Evolutionary conservation across 2,888 invertebrate species (phyloP).

Genomic region (Schrankia costaestrigalis): DNA sequence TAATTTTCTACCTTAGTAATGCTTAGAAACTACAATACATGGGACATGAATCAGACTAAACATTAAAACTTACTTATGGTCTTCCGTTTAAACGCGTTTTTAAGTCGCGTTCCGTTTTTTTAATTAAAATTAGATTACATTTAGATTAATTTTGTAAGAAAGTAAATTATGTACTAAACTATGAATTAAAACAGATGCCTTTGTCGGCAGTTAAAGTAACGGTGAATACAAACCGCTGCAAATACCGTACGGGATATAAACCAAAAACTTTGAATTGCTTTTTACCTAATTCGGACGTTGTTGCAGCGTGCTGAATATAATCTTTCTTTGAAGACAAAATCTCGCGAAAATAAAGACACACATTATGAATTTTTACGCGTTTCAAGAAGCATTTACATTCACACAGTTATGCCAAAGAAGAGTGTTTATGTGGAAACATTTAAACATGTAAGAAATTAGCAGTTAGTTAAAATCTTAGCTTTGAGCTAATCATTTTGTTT

Average conservation of each 20-base stretch:
- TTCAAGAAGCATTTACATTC: no score
- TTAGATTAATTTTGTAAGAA: slow-evolving; percentile 12
- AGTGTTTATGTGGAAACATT: no score
- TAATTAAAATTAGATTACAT: slow-evolving; percentile 14
- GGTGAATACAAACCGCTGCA: slow-evolving; percentile 63
- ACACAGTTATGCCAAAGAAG: no score
- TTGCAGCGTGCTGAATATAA: slow-evolving; percentile 14
- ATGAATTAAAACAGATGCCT: slow-evolving; percentile 36
- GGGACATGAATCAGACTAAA: slow-evolving; percentile 2
- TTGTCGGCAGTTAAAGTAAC: slow-evolving; percentile 62
- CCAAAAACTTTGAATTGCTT: slow-evolving; percentile 52
- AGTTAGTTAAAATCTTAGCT: no score
- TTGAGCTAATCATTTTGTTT: no score
- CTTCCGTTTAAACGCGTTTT: no score
- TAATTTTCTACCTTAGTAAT: no score
- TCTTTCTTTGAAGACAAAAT: no score
- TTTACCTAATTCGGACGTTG: slow-evolving; percentile 37
- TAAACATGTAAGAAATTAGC: no score
- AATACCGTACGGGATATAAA: slow-evolving; percentile 67
- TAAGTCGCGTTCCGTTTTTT: no score
- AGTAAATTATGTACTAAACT: slow-evolving; percentile 25
- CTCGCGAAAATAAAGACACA: no score
- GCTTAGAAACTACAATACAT: slow-evolving; percentile 4
- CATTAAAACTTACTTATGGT: slow-evolving; percentile 18
- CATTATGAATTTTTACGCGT: no score